Percentiles rank a stretch among this genome's conserved stretches.
phyloP scores from a whole-genome alignment of 2,113 vertebrate genomes.

The Sturnus vulgaris region DNA sequence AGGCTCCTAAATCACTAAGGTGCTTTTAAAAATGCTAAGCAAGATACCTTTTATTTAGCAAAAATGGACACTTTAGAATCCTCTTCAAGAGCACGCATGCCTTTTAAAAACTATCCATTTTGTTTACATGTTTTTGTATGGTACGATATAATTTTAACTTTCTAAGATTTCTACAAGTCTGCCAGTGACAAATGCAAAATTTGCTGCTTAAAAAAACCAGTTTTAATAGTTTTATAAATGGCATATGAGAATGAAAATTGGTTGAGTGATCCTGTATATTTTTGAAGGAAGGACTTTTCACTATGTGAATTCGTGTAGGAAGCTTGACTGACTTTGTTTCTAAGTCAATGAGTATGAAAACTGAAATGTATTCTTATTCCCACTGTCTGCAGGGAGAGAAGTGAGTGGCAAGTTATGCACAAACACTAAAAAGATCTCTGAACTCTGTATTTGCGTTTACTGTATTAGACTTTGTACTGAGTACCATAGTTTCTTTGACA shows the following conservation, averaged over 20 bases:
- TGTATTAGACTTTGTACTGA: neutral
- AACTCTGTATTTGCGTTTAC: neutral
- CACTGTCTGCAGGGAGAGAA: neutral
- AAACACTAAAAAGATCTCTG: slow-evolving; percentile 13
- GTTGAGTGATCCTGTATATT: slow-evolving; percentile 3
- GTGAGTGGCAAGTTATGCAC: neutral
- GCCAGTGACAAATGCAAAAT: slow-evolving; percentile 48
- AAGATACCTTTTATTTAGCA: slow-evolving; percentile 21
- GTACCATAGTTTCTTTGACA: neutral
- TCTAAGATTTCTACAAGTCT: slow-evolving; percentile 62
- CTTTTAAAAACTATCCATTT: slow-evolving; percentile 31
- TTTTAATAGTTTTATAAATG: slow-evolving; percentile 48
- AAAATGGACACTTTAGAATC: slow-evolving; percentile 40
- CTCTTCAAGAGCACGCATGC: slow-evolving; percentile 35
- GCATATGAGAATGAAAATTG: slow-evolving; percentile 1
- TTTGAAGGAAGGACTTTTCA: slow-evolving; percentile 35
- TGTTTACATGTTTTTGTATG: slow-evolving; percentile 64
- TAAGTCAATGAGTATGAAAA: neutral
- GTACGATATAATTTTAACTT: slow-evolving; percentile 48
- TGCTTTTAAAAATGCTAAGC: slow-evolving; percentile 47
- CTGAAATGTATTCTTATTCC: neutral
- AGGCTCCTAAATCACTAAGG: slow-evolving; percentile 44
- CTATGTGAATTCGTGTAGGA: slow-evolving; percentile 40
- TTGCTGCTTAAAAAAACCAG: slow-evolving; percentile 50
- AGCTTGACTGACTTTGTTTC: slow-evolving; percentile 13